Base-by-base conservation (phyloP, 35 echinoderm and acorn worm species). In the Stichopus chloronotus region DNA sequence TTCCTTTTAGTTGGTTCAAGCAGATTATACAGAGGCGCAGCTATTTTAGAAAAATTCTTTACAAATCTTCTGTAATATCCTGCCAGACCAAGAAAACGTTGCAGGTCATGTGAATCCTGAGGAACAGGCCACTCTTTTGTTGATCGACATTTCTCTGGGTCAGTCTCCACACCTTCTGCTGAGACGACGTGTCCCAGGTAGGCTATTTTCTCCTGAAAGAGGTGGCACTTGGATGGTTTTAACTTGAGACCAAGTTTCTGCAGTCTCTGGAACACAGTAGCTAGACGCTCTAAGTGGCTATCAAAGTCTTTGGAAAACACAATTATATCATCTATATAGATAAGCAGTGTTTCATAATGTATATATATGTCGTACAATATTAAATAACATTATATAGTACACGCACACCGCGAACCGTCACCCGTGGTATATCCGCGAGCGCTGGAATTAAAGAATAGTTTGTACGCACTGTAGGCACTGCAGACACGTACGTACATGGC, bases 301-400 rank as follows among this genome's bases (percentile, higher is more conserved):
- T 78, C 57, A 65, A 97, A 84, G 12, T 87, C 76, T 25, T 79
- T 23, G 43, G 90, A 85, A 76, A 92, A 93, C 7, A 97, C 79
- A 54, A 94, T 92, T 16, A 94, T 94, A 83, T 97, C 95, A 79
- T 97, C 95, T 24, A 93, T 81, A 43, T 94, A 93, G 21, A 94
- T 71, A 52, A 97, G 52, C 25, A 94, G 5, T 13, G 79, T 88
- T 69, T 92, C 90, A 14, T 57, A 97, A 65, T 79, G 30, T 25
- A 91, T n/a, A n/a, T n/a, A n/a, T n/a, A n/a, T n/a, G n/a, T n/a
- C n/a, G n/a, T n/a, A n/a, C n/a, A n/a, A n/a, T n/a, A n/a, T n/a
- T n/a, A n/a, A n/a, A n/a, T n/a, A n/a, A n/a, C n/a, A n/a, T n/a
- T n/a, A n/a, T n/a, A n/a, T n/a, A n/a, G n/a, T n/a, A n/a, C n/a